These are phyloP conservation scores for Planiliza haematocheilus DNA, from an alignment of 2,113 vertebrate genomes.

Conservation along the genomic window DNA sequence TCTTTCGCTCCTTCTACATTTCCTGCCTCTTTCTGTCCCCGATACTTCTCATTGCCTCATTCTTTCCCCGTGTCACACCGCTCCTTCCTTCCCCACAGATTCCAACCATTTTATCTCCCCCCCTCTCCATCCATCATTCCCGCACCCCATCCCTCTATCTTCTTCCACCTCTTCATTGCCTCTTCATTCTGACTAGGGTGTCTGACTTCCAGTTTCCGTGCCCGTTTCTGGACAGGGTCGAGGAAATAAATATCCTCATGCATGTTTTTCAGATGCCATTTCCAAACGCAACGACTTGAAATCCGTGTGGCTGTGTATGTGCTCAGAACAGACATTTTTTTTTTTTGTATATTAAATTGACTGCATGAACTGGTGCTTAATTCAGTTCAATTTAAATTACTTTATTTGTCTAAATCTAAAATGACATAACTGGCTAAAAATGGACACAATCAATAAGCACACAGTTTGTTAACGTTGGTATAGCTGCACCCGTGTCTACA, in stretches of 20 bases:
- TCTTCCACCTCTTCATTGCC: conserved; percentile 3
- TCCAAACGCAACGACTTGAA: not conserved
- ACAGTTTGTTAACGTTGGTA: no score
- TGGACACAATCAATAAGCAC: no score
- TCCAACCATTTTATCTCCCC: conserved; percentile 17
- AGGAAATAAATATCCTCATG: conserved; percentile 4
- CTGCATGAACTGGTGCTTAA: no score
- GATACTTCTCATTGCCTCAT: conserved; percentile 13
- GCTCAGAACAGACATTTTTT: not conserved
- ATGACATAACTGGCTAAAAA: no score
- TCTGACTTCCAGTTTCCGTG: conserved; percentile 7
- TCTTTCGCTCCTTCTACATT: conserved; percentile 46
- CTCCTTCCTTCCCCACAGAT: not conserved
- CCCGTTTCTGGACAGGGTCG: not conserved
- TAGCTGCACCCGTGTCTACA: no score
- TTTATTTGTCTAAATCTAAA: no score
- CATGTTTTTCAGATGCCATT: conserved; percentile 22
- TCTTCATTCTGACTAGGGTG: not conserved
- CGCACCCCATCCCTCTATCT: conserved; percentile 25
- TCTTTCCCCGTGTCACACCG: not conserved
- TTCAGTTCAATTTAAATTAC: no score
- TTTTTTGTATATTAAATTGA: no score
- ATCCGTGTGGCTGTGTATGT: not conserved
- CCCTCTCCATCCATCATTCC: conserved; percentile 29
- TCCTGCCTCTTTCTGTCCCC: conserved; percentile 13